Conservation (phyloP, 2,797 vertebrate species). For the Sylvilagus floridanus region DNA sequence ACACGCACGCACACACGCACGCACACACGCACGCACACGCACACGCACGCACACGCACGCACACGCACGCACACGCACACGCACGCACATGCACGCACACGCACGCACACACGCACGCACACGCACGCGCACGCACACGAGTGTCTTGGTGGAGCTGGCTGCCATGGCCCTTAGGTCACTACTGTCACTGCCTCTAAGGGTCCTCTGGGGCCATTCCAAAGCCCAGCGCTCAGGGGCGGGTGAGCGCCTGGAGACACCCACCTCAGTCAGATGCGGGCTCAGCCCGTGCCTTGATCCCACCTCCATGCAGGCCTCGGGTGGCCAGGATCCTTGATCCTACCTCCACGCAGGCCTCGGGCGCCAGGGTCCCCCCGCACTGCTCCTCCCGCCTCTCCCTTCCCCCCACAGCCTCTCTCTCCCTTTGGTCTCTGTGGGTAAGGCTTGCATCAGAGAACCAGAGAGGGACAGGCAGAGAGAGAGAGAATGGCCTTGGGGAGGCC, state of each 20-base stretch:
- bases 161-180: neutral
- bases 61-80: no score
- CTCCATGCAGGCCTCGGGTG: no score
- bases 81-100: no score
- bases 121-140: neutral
- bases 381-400: neutral
- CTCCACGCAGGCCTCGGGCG: neutral
- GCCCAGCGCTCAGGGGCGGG: neutral
- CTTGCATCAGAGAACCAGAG: neutral
- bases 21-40: no score
- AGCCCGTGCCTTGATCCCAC: no score
- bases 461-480: neutral
- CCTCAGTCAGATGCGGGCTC: no score
- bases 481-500: neutral
- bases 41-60: no score
- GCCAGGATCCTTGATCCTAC: no score
- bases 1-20: no score
- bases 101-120: no score
- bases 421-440: neutral
- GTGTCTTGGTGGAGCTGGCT: neutral
- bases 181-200: neutral
- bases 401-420: neutral
- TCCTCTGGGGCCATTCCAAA: neutral
- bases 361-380: neutral
- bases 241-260: neutral